Evolutionary conservation across 1,140 invertebrate species (phyloP).

Genomic region (Homarus americanus): DNA sequence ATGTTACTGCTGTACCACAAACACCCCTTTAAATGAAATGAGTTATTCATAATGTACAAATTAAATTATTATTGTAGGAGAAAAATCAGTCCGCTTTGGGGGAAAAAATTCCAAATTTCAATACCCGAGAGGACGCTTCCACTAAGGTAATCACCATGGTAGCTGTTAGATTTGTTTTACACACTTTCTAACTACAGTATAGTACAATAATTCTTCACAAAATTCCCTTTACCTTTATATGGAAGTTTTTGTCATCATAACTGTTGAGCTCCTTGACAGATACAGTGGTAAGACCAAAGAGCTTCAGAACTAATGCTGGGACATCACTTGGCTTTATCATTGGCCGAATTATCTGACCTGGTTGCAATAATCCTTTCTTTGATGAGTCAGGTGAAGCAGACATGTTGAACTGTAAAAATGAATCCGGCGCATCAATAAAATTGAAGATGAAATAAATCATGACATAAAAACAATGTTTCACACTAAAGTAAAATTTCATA

Average conservation of each 20-base stretch:
- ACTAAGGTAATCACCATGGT: too few relatives aligned
- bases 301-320: slow-evolving; percentile 38
- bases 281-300: slow-evolving; percentile 85
- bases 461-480: too few relatives aligned
- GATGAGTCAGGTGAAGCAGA: not conserved
- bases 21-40: too few relatives aligned
- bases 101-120: too few relatives aligned
- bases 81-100: too few relatives aligned
- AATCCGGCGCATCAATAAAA: too few relatives aligned
- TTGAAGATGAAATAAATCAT: too few relatives aligned
- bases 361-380: not conserved
- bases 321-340: not conserved
- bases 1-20: too few relatives aligned
- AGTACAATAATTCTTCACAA: not conserved
- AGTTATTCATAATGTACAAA: too few relatives aligned
- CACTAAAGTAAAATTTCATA: too few relatives aligned
- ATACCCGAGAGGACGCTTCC: too few relatives aligned
- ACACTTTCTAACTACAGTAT: not conserved
- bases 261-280: slow-evolving; percentile 85
- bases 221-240: slow-evolving; percentile 76
- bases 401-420: not conserved
- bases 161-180: not conserved
- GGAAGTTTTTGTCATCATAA: slow-evolving; percentile 91
- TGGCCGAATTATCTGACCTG: slow-evolving; percentile 29
- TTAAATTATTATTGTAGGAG: too few relatives aligned